Base-by-base conservation (phyloP, 1,140 invertebrate species). In the Drosophila sp. region DNA sequence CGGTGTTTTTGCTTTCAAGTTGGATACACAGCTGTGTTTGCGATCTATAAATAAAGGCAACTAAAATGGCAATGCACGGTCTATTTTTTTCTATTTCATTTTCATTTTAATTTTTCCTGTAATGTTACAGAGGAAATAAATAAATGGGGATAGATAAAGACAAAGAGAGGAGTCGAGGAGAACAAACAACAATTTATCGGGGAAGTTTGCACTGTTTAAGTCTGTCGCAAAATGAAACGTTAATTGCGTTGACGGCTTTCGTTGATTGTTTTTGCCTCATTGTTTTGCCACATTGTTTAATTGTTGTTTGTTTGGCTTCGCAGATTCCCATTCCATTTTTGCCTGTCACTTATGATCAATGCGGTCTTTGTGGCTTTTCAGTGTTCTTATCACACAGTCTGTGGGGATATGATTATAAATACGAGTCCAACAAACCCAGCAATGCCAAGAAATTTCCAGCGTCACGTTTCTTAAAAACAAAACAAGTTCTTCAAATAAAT, bases 41-140 rank as follows among this genome's bases (percentile, higher is more conserved):
- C 74, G 61, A 81, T 87, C 78, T 84, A 84, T 78, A 84, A 84
- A 84, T 87, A 84, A 77, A 77, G 53, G 18, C 51, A 71, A 75
- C 78, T 87, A 78, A 87, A 87, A 81, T 84, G 81, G 82, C 81
- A 87, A 74, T 80, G 58, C 71, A 67, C 76, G 64, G 27, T 2
- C 6, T 29, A 6, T 29, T 29, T n/a, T n/a, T n/a, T n/a, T n/a
- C n/a, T n/a, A n/a, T n/a, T n/a, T n/a, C n/a, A n/a, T n/a, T n/a
- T n/a, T n/a, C n/a, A n/a, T n/a, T n/a, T n/a, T n/a, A n/a, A n/a
- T n/a, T n/a, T 29, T 29, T 29, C 27, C 27, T 29, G 27, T 29
- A 29, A 29, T 5, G 4, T 29, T 29, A 6, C 4, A 6, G 27
- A 29, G 7, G 27, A 29, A 29, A 29, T 5, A 29, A 0, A 29